A percentile compares a stretch with the other conserved stretches of the same genome.
Conservation (phyloP, 2,797 vertebrate species). For the Crax fasciolata region DNA sequence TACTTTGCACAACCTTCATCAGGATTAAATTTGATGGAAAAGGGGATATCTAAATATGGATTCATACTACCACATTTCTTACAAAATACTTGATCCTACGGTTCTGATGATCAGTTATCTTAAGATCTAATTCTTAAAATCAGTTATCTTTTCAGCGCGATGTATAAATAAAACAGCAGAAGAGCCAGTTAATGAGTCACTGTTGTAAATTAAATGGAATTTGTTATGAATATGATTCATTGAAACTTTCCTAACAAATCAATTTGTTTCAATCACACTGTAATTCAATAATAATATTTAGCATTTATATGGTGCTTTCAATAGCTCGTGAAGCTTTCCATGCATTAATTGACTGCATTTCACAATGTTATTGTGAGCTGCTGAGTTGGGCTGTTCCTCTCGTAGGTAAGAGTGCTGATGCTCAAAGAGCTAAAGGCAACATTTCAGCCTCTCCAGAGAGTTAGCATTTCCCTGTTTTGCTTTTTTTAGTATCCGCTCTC, state of each 20-base stretch:
- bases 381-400: neutral
- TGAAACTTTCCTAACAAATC: slow-evolving; percentile 57
- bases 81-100: slow-evolving; percentile 8
- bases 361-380: neutral
- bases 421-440: neutral
- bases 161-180: slow-evolving; percentile 61
- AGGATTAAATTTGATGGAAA: neutral
- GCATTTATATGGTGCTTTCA: slow-evolving; percentile 29
- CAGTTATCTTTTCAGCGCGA: neutral
- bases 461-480: neutral
- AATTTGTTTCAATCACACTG: slow-evolving; percentile 59
- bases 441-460: neutral
- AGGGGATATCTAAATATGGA: neutral
- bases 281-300: slow-evolving; percentile 58
- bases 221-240: slow-evolving; percentile 57
- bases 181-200: slow-evolving; percentile 58
- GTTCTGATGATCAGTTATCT: neutral
- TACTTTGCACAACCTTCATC: neutral
- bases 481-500: neutral
- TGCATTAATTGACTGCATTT: neutral
- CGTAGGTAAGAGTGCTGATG: neutral
- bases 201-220: slow-evolving; percentile 65
- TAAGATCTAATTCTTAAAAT: slow-evolving; percentile 18
- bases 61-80: neutral
- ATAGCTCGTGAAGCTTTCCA: slow-evolving; percentile 13